Conservation (phyloP, 2,797 vertebrate genomes). For the Siniperca undulata region DNA sequence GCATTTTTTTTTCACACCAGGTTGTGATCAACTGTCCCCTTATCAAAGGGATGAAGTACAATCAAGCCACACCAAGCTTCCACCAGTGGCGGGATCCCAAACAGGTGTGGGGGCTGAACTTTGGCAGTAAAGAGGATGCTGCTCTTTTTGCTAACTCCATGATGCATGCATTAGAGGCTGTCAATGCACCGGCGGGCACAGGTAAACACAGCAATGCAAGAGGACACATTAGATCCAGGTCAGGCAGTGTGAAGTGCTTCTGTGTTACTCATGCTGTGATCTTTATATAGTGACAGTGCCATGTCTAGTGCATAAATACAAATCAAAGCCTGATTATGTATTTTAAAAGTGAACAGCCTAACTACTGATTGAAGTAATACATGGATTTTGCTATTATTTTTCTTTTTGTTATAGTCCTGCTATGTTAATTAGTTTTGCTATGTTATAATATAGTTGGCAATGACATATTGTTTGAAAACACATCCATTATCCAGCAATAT, state of each 20-base stretch:
- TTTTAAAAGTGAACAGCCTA: not conserved
- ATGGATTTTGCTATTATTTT: not conserved
- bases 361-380: not conserved
- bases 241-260: not conserved
- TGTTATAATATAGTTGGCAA: not conserved
- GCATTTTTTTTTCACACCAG: slow-evolving; percentile 65
- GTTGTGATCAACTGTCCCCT: slow-evolving; percentile 93
- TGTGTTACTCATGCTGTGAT: not conserved
- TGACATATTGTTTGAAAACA: not conserved
- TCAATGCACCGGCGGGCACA: slow-evolving; percentile 53
- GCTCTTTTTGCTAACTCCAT: slow-evolving; percentile 82
- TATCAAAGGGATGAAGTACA: slow-evolving; percentile 89
- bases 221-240: not conserved
- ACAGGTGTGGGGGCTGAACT: slow-evolving; percentile 94
- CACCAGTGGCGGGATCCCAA: slow-evolving; percentile 91
- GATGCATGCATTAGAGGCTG: slow-evolving; percentile 69
- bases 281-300: not conserved
- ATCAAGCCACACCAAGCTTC: slow-evolving; percentile 91
- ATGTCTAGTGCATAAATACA: not conserved
- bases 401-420: not conserved
- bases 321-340: not conserved
- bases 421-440: not conserved
- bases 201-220: slow-evolving; percentile 47
- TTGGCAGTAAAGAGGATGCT: slow-evolving; percentile 89
- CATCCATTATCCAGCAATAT: not conserved